Conservation (phyloP, 1,140 invertebrate species). For the Diabrotica virgifera region DNA sequence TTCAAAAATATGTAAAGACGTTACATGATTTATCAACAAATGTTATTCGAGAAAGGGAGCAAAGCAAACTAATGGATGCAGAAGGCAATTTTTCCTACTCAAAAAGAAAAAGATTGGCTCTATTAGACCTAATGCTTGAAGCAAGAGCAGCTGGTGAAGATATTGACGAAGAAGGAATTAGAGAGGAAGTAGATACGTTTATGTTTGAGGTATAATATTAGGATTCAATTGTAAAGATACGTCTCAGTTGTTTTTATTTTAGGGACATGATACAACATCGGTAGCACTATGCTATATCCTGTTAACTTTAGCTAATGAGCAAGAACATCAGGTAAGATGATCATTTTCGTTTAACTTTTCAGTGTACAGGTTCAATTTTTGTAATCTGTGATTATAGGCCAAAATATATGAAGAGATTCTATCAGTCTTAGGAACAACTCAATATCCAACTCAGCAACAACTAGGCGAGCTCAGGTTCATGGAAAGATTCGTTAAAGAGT, state of each 20-base stretch:
- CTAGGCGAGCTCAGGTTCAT: constrained; percentile 62
- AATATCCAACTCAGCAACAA: constrained; percentile 56
- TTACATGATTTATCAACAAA: constrained; percentile 10
- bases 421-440: constrained; percentile 23
- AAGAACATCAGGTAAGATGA: constrained; percentile 33
- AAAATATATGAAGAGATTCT: constrained; percentile 18
- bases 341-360: background rate
- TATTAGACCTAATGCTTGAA: constrained; percentile 71
- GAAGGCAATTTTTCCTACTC: constrained; percentile 16
- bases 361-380: too few species aligned
- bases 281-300: constrained; percentile 45
- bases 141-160: constrained; percentile 54
- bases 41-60: constrained; percentile 5
- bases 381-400: constrained; percentile 19
- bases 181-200: constrained; percentile 85
- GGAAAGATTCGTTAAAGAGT: constrained; percentile 63
- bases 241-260: constrained; percentile 36
- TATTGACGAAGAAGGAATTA: constrained; percentile 65
- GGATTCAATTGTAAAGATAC: background rate
- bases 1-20: background rate
- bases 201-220: constrained; percentile 67
- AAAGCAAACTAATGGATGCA: background rate
- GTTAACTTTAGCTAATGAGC: constrained; percentile 46
- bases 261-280: constrained; percentile 51
- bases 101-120: constrained; percentile 60